These are phyloP conservation scores for Gandaritis pyraliata DNA, from an alignment of 2,888 invertebrate species.

Conservation along the genomic window DNA sequence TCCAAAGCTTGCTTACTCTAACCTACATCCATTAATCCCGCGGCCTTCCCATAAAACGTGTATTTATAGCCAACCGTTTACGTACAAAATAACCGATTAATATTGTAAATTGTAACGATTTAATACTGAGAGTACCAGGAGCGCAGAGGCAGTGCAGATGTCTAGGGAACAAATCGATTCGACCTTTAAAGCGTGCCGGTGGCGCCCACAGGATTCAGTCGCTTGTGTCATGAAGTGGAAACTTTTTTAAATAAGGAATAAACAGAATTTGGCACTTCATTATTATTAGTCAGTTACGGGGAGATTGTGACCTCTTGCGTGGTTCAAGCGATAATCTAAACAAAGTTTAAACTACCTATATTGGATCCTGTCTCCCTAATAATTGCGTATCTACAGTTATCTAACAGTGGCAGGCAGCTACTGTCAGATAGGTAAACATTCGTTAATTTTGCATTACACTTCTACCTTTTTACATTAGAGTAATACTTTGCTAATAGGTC, in stretches of 20 bases:
- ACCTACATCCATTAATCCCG: slow-evolving; percentile 51
- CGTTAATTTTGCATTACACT: slow-evolving; percentile 2
- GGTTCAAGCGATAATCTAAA: too few species aligned
- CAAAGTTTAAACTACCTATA: too few species aligned
- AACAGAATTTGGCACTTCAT: too few species aligned
- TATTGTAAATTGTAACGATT: slow-evolving; percentile 76
- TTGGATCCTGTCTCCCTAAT: neutral
- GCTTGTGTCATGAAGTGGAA: slow-evolving; percentile 17
- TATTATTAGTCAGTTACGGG: too few species aligned
- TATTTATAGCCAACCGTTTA: slow-evolving; percentile 67
- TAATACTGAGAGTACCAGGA: slow-evolving; percentile 58
- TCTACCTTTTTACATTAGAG: neutral
- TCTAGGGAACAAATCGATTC: slow-evolving; percentile 54
- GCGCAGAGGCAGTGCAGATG: slow-evolving; percentile 55
- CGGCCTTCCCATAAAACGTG: slow-evolving; percentile 49
- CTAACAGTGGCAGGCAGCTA: slow-evolving; percentile 21
- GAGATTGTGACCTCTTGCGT: too few species aligned
- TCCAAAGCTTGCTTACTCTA: slow-evolving; percentile 24
- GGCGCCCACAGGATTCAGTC: slow-evolving; percentile 44
- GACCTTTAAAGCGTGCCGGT: slow-evolving; percentile 52
- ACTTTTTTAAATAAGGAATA: slow-evolving; percentile 4
- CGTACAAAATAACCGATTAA: slow-evolving; percentile 75
- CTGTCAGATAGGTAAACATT: slow-evolving; percentile 10
- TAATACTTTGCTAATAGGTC: slow-evolving; percentile 11
- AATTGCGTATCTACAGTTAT: slow-evolving; percentile 21